phyloP scores from a whole-genome alignment of 2,797 vertebrate species.

The Mormyrus proboscirostris region DNA sequence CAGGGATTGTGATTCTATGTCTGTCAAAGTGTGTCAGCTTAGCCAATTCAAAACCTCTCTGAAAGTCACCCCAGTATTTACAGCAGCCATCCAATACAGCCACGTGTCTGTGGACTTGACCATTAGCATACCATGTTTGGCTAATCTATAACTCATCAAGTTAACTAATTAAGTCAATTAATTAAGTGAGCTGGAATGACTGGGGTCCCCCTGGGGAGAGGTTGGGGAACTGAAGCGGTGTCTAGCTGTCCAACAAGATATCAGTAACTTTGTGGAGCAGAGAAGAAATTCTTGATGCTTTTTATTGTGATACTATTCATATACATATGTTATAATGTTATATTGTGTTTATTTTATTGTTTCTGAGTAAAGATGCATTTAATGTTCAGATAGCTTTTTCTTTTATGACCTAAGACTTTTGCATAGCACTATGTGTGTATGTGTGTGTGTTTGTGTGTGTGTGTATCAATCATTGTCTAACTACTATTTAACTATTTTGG shows the following conservation, averaged over 20 bases:
- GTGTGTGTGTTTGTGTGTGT: background rate
- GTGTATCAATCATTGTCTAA: background rate
- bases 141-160: background rate
- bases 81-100: background rate
- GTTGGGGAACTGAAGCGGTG: background rate
- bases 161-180: background rate
- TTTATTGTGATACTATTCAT: background rate
- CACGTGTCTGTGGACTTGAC: background rate
- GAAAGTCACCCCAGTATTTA: background rate
- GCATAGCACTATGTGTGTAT: background rate
- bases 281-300: background rate
- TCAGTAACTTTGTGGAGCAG: background rate
- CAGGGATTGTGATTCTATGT: background rate
- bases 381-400: background rate
- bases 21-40: background rate
- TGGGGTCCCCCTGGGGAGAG: background rate
- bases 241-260: background rate
- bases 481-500: background rate
- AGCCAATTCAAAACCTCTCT: background rate
- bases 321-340: background rate
- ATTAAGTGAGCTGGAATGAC: background rate
- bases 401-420: background rate
- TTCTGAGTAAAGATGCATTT: background rate
- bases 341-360: background rate
- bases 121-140: background rate